Evolutionary conservation across 2,113 vertebrate genomes (phyloP), one percentile per base, ranked within the genome.

Genomic region (Ranitomeya imitator): DNA sequence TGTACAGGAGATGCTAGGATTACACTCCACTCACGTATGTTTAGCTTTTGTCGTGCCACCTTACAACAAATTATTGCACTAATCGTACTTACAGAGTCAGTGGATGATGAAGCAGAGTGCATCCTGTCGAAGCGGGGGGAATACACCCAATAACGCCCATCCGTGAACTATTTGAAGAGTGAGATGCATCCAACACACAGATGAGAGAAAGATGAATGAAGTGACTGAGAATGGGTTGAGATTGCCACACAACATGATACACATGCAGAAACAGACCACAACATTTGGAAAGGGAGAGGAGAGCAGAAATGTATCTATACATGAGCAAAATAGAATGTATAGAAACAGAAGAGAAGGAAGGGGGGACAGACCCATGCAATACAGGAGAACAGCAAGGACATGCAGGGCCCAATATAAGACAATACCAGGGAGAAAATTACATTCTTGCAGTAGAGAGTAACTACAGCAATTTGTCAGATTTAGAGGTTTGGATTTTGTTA

Each of bases 101-200:
- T 78, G 92, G 95, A 94, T 90, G 21, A 92, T 19, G 93, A 93
- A 89, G 93, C 90, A 80, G 93, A 94, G 92, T 90, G 93, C 92
- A 93, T 94, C 93, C 94, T 95, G 92, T 92, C 94, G 91, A 91
- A 93, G 89, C 93, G 90, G 92, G 97, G 96, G 90, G 96, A 97
- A 90, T 96, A 97, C 95, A 97, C 96, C 97, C 96, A 97, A 93
- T 96, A 96, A 92, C 96, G 96, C 93, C 97, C 97, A 90, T 97
- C 96, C 77, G 96, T 95, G 93, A 98, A 97, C 97, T 97, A 95
- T 94, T 91, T 84, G 52, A 60, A 60, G 63, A 69, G 77, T 77
- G 85, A 79, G 73, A 86, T 86, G 85, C 54, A 78, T 31, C 37
- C 60, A 78, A 91, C 90, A 90, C 92, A 92, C 90, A 93, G 90